These are phyloP conservation scores for Caloenas nicobarica DNA, from an alignment of 2,113 vertebrate genomes.

Conservation along the genomic window DNA sequence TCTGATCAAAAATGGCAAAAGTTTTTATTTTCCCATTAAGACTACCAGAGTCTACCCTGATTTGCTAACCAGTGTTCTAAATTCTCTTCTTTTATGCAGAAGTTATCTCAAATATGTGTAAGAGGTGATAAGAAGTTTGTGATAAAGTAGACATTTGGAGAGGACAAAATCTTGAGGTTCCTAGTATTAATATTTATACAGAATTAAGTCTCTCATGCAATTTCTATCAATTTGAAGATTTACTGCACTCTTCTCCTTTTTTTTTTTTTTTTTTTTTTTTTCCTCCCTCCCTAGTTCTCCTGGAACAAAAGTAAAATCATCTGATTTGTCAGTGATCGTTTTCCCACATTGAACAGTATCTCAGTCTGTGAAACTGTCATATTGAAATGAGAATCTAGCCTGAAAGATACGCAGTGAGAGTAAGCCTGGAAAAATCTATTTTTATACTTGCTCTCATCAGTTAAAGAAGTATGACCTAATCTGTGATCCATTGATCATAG, in stretches of 20 bases:
- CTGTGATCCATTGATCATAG: neutral
- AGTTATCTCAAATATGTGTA: neutral
- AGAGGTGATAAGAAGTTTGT: neutral
- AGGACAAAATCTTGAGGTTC: neutral
- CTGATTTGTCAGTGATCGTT: constrained; percentile 10
- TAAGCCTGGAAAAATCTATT: constrained; percentile 32
- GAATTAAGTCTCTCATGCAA: neutral
- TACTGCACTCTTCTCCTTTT: neutral
- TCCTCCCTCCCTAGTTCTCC: neutral
- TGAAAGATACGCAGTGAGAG: constrained; percentile 35
- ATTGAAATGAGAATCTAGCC: constrained; percentile 36
- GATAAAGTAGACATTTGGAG: neutral
- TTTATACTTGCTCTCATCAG: constrained; percentile 41
- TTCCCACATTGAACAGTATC: constrained; percentile 15
- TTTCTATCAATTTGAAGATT: neutral
- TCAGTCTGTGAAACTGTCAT: constrained; percentile 33
- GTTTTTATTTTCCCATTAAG: constrained; percentile 80
- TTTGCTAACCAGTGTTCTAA: neutral
- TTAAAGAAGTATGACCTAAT: constrained; percentile 27
- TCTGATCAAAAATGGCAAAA: constrained; percentile 74
- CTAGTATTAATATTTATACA: neutral
- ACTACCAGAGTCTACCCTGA: neutral
- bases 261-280: neutral
- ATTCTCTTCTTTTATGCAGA: neutral
- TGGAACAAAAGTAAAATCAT: constrained; percentile 1